Evolutionary conservation across 2,888 invertebrate genomes (phyloP).

Genomic region (Halictus quadricinctus): DNA sequence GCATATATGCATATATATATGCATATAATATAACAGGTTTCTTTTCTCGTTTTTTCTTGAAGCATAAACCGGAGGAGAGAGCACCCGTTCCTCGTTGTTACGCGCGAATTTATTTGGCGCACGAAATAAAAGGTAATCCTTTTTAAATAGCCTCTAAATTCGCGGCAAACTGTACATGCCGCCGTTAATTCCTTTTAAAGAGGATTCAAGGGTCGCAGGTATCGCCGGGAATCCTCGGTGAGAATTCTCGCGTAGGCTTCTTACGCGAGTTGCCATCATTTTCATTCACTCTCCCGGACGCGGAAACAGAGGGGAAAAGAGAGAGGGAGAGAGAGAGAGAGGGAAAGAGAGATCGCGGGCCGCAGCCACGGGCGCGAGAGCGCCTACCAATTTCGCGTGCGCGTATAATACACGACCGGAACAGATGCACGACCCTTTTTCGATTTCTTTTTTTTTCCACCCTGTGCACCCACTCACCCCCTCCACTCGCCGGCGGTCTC

Average conservation of each 20-base stretch:
- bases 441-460: background rate
- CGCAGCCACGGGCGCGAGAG: background rate
- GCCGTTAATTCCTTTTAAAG: constrained; percentile 52
- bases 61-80: background rate
- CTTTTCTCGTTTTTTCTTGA: constrained; percentile 1
- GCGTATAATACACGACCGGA: constrained; percentile 51
- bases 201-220: constrained; percentile 45
- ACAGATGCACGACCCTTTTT: constrained; percentile 43
- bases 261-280: constrained; percentile 59
- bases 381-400: constrained; percentile 22
- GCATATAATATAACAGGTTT: background rate
- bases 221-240: constrained; percentile 41
- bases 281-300: constrained; percentile 35
- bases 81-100: constrained; percentile 17
- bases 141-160: constrained; percentile 56
- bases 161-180: constrained; percentile 26
- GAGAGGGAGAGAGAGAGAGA: background rate
- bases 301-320: background rate
- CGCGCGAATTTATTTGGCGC: constrained; percentile 25
- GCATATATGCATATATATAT: background rate
- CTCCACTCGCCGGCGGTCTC: background rate
- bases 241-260: constrained; percentile 49
- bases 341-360: background rate
- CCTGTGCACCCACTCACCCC: background rate
- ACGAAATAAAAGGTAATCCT: constrained; percentile 50